Conservation (phyloP, 2,113 vertebrate genomes). For the Anthoscopus minutus region DNA sequence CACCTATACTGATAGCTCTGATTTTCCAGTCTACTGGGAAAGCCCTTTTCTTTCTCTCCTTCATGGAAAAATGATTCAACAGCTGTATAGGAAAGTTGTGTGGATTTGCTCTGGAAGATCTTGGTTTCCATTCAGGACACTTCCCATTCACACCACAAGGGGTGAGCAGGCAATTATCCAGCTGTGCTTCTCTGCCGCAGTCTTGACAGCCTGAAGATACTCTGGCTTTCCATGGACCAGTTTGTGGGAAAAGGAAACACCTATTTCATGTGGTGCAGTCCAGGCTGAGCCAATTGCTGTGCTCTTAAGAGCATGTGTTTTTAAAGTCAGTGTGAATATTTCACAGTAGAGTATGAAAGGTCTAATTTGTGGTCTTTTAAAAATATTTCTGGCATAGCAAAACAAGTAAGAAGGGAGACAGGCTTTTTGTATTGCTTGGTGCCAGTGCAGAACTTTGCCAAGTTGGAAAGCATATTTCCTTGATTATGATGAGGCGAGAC, state of each 20-base stretch:
- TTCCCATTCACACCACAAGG: neutral
- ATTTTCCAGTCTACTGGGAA: neutral
- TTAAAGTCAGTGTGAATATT: neutral
- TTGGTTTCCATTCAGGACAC: neutral
- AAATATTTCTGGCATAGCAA: slow-evolving; percentile 22
- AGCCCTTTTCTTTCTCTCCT: neutral
- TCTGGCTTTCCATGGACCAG: neutral
- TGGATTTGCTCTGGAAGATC: neutral
- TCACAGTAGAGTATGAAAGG: slow-evolving; percentile 10
- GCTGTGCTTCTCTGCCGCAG: neutral
- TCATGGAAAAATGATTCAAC: neutral
- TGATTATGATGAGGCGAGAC: slow-evolving; percentile 35
- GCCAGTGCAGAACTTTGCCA: slow-evolving; percentile 16
- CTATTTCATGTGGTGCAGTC: neutral
- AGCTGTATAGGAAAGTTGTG: neutral
- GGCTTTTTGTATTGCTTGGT: slow-evolving; percentile 28
- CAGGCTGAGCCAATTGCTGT: neutral
- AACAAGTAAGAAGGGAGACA: slow-evolving; percentile 21
- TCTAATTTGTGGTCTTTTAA: slow-evolving; percentile 44
- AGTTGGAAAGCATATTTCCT: slow-evolving; percentile 19
- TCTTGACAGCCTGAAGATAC: neutral
- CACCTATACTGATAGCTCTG: neutral
- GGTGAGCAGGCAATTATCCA: neutral
- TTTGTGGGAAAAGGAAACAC: neutral
- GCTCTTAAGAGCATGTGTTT: neutral